Base-by-base conservation (phyloP, 1,140 invertebrate species). In the Melipona quadrifasciata region DNA sequence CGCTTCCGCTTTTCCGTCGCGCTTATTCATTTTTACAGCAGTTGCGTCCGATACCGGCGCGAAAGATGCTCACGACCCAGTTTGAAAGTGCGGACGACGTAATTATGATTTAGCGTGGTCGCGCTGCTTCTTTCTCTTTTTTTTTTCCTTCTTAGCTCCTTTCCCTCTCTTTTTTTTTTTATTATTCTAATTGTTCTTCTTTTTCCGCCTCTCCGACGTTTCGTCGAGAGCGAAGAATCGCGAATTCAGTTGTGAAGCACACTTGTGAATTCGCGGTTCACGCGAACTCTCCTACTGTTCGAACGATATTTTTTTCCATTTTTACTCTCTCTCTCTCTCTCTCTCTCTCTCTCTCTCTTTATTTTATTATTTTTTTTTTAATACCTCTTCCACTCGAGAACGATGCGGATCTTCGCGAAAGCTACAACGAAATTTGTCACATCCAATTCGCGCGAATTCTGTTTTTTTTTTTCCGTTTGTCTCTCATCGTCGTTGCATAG, bases 11-110 rank as follows among this genome's bases (percentile, higher is more conserved):
- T 68, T 73, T 58, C 77, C 57, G 68, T 74, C 78, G 68, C 70
- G 58, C 70, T 80, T 84, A 84, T 80, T 84, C 78, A 74, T 80
- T 84, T 84, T 80, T 84, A 80, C 83, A 80, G 78, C 77, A 84
- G 82, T 84, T 84, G 82, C 76, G 82, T 71, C 76, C 24, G 55
- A 78, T 79, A 70, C 67, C 1, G 67, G 75, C 67, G 82, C 67
- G 61, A 84, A 79, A 79, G 82, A 84, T 84, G 67, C 53, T 79
- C 82, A 68, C 76, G 76, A 71, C 82, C 82, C 82, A 84, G 82
- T 84, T 84, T 68, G 53, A 84, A 79, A 67, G 57, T 16, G 53
- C 74, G 65, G 39, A n/a, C 76, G 67, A 78, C 71, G 82, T 84
- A 78, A 84, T 84, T 84, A 84, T 84, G 82, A 84, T 84, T 84